A percentile compares a stretch with the other conserved stretches of the same genome.
phyloP scores from a whole-genome alignment of 2,797 vertebrate genomes.

The Oreochromis mossambicus region DNA sequence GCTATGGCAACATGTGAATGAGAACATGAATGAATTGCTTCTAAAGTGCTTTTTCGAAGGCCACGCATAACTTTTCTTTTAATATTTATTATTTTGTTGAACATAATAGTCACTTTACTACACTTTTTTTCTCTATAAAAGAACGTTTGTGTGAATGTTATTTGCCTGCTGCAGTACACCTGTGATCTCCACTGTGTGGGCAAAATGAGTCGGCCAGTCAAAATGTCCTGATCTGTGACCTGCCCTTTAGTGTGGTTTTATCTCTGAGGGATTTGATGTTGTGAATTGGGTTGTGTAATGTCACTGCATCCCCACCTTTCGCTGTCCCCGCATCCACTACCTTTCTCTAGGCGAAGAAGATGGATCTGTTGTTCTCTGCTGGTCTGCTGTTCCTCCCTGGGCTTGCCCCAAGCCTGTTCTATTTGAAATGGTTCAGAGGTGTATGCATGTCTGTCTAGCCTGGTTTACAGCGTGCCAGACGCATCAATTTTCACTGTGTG shows the following conservation, averaged over 20 bases:
- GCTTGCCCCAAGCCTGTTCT: not conserved
- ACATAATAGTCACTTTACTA: not conserved
- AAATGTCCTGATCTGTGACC: not conserved
- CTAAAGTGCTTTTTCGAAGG: not conserved
- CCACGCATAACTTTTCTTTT: not conserved
- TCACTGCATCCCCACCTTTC: slow-evolving; percentile 13
- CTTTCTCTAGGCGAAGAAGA: not conserved
- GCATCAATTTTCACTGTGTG: slow-evolving; percentile 10
- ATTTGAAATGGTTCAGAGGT: not conserved
- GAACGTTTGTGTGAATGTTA: not conserved
- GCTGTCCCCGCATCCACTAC: not conserved
- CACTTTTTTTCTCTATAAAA: not conserved
- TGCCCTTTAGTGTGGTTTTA: not conserved
- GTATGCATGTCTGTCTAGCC: not conserved
- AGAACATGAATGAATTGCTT: not conserved
- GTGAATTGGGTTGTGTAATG: slow-evolving; percentile 4
- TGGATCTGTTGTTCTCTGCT: slow-evolving; percentile 2
- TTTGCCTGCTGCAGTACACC: not conserved
- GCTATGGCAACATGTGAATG: not conserved
- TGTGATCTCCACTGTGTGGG: not conserved
- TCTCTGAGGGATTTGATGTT: slow-evolving; percentile 10
- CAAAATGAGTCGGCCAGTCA: not conserved
- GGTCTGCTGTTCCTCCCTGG: not conserved
- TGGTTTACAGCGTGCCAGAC: not conserved
- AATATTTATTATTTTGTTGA: not conserved